Evolutionary conservation across 1,140 invertebrate genomes (phyloP), one percentile per base, ranked within the genome.

Genomic region (silkworm (Bombyx mori)): DNA sequence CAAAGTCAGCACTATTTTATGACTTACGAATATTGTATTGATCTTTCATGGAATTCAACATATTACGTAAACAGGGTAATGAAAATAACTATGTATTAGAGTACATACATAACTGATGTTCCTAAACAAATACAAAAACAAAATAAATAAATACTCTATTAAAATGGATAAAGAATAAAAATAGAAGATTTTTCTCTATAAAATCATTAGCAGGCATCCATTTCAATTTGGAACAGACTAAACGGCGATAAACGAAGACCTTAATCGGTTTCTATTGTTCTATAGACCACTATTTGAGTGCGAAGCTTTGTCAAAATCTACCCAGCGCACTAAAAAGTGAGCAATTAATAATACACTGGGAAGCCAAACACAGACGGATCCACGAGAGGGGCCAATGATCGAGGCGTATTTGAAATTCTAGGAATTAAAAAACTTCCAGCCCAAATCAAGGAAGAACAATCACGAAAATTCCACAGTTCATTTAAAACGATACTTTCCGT

Each of bases 241-340:
- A 35, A 35, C 26, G 26, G 26, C 26, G 26, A 35, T 2, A 35
- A 35, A 5, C 58, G 54, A 62, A 66, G 58, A 54, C 69, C 63
- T 71, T 76, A 80, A 86, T 81, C 73, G 69, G 62, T 75, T 78
- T 65, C 77, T 73, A 79, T 86, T 86, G 82, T 86, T 68, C 75
- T 73, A 72, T 56, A 60, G 57, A 60, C 63, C 77, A 83, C 80
- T 81, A 82, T 83, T 73, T 77, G 71, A 56, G 10, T 22, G 7
- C 7, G 42, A 56, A 55, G 73, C 71, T 77, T 79, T 82, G 75
- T 82, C 69, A 71, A 60, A 55, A 56, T 52, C 57, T 60, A 54
- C 57, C 42, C 60, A 54, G 62, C 26, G 61, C 71, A 80, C 79
- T 78, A 79, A 79, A 82, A 75, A 74, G 58, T 66, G 69, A 62